Conservation (phyloP, 2,113 vertebrate species). For the Galbula dea region DNA sequence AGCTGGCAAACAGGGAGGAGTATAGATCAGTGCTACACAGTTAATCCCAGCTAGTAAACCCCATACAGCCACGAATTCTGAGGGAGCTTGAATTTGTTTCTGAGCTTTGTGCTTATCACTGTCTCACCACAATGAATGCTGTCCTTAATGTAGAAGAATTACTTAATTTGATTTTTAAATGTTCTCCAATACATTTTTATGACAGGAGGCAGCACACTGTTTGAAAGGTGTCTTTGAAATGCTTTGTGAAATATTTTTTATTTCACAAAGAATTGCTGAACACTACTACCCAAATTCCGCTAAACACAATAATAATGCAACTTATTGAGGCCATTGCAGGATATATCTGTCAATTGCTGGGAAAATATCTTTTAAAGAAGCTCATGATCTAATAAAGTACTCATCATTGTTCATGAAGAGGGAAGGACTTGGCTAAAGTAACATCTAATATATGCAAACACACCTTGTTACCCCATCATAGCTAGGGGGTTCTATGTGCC, state of each 20-base stretch:
- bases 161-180: background rate
- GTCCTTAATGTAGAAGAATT: background rate
- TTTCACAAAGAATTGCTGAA: background rate
- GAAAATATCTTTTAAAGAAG: background rate
- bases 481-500: background rate
- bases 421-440: background rate
- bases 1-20: background rate
- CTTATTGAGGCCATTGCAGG: background rate
- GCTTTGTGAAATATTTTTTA: background rate
- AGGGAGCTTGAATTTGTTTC: background rate
- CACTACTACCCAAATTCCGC: background rate
- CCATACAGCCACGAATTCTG: background rate
- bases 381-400: background rate
- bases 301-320: background rate
- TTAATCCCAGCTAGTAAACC: background rate
- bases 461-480: background rate
- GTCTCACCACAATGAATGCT: background rate
- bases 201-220: background rate
- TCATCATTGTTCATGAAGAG: background rate
- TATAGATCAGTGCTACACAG: background rate
- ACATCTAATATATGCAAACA: background rate
- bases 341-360: background rate
- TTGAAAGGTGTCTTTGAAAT: background rate
- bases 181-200: background rate
- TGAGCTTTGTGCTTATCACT: background rate